A percentile compares a stretch with the other conserved stretches of the same genome.
These are phyloP conservation scores for Lateolabrax maculatus DNA, from an alignment of 2,797 vertebrate species.

Conservation along the genomic window DNA sequence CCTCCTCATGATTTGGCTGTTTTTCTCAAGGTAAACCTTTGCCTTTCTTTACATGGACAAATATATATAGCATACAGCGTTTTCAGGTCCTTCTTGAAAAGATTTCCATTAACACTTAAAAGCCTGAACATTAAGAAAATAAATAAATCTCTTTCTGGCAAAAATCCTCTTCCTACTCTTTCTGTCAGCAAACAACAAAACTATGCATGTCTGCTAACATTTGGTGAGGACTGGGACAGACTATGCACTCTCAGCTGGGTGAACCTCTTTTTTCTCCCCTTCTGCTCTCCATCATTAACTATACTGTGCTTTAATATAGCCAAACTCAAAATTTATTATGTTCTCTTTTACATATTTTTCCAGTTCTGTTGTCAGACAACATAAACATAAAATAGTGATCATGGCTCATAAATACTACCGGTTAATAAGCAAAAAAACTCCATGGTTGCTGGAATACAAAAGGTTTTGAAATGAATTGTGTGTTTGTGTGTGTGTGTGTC, in stretches of 20 bases:
- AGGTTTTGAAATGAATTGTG: too few relatives aligned
- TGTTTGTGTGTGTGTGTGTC: not conserved
- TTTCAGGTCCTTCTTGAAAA: not conserved
- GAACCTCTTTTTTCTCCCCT: not conserved
- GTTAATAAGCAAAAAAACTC: too few relatives aligned
- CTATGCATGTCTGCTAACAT: not conserved
- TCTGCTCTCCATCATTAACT: not conserved
- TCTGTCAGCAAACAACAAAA: not conserved
- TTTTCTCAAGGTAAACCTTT: constrained; percentile 3
- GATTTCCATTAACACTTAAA: not conserved
- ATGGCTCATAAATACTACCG: too few relatives aligned
- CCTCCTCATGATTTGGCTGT: constrained; percentile 1
- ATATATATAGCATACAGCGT: too few relatives aligned
- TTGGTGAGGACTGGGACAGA: not conserved
- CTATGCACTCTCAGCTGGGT: too few relatives aligned
- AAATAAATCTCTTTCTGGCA: too few relatives aligned
- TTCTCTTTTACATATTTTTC: too few relatives aligned
- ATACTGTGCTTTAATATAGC: not conserved
- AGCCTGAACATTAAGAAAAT: not conserved
- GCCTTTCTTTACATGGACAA: not conserved
- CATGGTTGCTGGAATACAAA: too few relatives aligned
- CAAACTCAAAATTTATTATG: too few relatives aligned
- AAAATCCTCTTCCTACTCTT: not conserved
- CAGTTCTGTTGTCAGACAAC: too few relatives aligned
- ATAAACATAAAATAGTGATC: too few relatives aligned